A percentile compares a stretch with the other conserved stretches of the same genome.
These are phyloP conservation scores for Anoplophora glabripennis DNA, from an alignment of 1,140 invertebrate genomes.

Conservation along the genomic window DNA sequence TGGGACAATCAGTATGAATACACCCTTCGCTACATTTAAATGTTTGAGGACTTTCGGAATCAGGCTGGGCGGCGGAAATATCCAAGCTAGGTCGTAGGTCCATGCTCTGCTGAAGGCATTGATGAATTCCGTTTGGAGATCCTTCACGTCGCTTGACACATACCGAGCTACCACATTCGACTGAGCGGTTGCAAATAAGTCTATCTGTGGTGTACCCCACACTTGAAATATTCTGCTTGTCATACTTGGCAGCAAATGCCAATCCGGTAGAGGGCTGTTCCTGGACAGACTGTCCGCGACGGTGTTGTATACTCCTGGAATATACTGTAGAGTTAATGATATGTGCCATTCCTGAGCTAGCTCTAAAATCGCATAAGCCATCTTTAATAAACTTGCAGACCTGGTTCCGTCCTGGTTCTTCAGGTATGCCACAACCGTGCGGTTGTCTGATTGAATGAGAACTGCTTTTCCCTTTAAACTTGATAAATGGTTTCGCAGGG, in stretches of 20 bases:
- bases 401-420: conserved; percentile 6
- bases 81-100: conserved; percentile 3
- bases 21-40: conserved; percentile 23
- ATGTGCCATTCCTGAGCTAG: background rate
- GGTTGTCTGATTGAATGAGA: conserved; percentile 16
- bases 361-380: background rate
- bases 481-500: conserved; percentile 21
- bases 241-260: conserved; percentile 3
- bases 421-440: conserved; percentile 2
- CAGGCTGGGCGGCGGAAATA: conserved; percentile 30
- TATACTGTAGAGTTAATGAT: background rate
- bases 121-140: conserved; percentile 2
- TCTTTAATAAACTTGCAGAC: background rate
- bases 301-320: conserved; percentile 11
- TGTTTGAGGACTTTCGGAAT: conserved; percentile 36
- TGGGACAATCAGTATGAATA: conserved; percentile 38
- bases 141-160: conserved; percentile 8
- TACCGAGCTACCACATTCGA: conserved; percentile 1
- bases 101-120: conserved; percentile 15
- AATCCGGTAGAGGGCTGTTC: conserved; percentile 1
- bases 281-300: conserved; percentile 7
- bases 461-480: background rate
- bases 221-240: conserved; percentile 5
- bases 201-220: conserved; percentile 12
- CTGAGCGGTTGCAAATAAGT: conserved; percentile 7